Conservation (phyloP, 1,140 invertebrate species). For the Calephelis nemesis region DNA sequence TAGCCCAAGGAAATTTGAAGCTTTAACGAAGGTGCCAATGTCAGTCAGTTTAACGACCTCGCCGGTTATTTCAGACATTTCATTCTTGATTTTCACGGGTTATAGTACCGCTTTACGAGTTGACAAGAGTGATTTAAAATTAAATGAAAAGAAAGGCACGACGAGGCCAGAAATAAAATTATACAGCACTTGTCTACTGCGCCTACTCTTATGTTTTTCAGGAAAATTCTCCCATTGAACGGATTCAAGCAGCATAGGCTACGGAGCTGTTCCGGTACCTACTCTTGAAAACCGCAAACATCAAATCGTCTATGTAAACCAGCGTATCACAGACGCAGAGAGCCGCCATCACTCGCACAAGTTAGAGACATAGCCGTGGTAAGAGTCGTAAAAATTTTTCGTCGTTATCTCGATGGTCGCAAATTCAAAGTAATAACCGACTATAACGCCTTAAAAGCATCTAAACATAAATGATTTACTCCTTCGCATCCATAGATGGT, state of each 20-base stretch:
- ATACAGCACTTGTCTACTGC: slow-evolving; percentile 29
- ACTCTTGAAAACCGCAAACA: slow-evolving; percentile 28
- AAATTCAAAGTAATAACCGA: slow-evolving; percentile 30
- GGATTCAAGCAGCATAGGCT: slow-evolving; percentile 38
- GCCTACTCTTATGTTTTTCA: slow-evolving; percentile 48
- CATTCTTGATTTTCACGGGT: slow-evolving; percentile 59
- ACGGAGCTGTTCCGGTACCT: slow-evolving; percentile 38
- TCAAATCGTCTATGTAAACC: slow-evolving; percentile 24
- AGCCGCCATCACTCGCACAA: slow-evolving; percentile 57
- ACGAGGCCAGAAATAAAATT: slow-evolving; percentile 31
- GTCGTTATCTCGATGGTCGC: slow-evolving; percentile 43
- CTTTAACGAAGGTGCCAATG: slow-evolving; percentile 24
- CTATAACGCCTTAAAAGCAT: slow-evolving; percentile 40
- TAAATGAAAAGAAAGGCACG: slow-evolving; percentile 35
- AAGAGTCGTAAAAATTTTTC: slow-evolving; percentile 29
- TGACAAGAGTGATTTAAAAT: slow-evolving; percentile 27
- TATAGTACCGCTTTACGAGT: slow-evolving; percentile 42
- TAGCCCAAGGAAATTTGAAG: slow-evolving; percentile 27
- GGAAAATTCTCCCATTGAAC: slow-evolving; percentile 33
- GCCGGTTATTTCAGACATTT: slow-evolving; percentile 66
- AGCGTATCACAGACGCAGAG: slow-evolving; percentile 34
- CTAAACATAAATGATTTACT: slow-evolving; percentile 44
- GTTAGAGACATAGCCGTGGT: slow-evolving; percentile 58
- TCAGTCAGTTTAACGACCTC: slow-evolving; percentile 64
- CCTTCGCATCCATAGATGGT: slow-evolving; percentile 37